These are phyloP conservation scores for silkworm (Bombyx mori) DNA, from an alignment of 1,140 invertebrate genomes.

Conservation along the genomic window DNA sequence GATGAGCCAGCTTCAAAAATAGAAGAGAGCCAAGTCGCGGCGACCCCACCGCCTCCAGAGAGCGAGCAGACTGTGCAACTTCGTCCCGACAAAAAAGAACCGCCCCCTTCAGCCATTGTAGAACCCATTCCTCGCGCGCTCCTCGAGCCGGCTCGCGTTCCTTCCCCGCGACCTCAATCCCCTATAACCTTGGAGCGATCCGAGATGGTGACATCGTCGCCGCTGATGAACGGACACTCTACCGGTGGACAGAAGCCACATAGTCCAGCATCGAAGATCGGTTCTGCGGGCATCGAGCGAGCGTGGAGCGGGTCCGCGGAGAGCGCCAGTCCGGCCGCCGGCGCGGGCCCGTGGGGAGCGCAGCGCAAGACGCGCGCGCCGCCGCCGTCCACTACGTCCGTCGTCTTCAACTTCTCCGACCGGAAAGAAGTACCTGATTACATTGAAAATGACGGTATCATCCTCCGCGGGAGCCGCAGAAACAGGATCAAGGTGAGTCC, in stretches of 20 bases:
- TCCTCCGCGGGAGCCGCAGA: slow-evolving; percentile 76
- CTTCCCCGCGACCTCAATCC: slow-evolving; percentile 9
- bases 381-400: slow-evolving; percentile 73
- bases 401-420: slow-evolving; percentile 90
- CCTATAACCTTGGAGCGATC: slow-evolving; percentile 22
- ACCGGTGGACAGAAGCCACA: slow-evolving; percentile 22
- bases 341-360: slow-evolving; percentile 24
- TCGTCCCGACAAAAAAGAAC: slow-evolving; percentile 30
- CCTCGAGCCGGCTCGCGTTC: slow-evolving; percentile 12
- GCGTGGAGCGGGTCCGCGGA: slow-evolving; percentile 40
- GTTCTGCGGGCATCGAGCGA: slow-evolving; percentile 43
- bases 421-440: slow-evolving; percentile 90
- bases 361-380: slow-evolving; percentile 24
- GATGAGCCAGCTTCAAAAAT: neutral
- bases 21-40: slow-evolving; percentile 1
- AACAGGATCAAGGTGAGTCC: slow-evolving; percentile 80
- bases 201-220: slow-evolving; percentile 7
- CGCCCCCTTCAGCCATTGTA: slow-evolving; percentile 41
- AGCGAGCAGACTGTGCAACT: slow-evolving; percentile 19
- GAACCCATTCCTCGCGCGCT: slow-evolving; percentile 41
- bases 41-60: slow-evolving; percentile 28
- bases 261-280: slow-evolving; percentile 27
- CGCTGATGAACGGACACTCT: slow-evolving; percentile 37
- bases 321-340: slow-evolving; percentile 3
- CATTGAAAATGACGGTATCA: slow-evolving; percentile 89